Evolutionary conservation across 2,888 invertebrate species (phyloP).

Genomic region (Callosobruchus maculatus): DNA sequence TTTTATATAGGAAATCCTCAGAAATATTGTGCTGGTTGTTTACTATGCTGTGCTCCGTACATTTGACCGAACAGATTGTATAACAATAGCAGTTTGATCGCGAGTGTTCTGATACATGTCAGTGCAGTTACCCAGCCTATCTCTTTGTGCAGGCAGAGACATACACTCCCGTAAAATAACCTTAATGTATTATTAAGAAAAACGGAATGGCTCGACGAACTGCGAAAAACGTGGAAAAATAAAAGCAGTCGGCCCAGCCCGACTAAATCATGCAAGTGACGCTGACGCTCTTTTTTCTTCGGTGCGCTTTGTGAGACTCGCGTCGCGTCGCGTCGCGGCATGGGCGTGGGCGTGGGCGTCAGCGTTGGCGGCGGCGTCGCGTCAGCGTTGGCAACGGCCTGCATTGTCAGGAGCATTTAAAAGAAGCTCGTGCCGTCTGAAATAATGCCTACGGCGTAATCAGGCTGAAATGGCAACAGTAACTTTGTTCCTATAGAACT

Average conservation of each 20-base stretch:
- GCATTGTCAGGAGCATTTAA: neutral
- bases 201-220: neutral
- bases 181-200: neutral
- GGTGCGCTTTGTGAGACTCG: neutral
- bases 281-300: neutral
- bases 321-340: neutral
- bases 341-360: neutral
- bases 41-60: too few relatives aligned
- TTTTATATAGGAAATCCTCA: too few relatives aligned
- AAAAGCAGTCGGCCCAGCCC: neutral
- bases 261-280: neutral
- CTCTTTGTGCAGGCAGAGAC: neutral
- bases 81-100: too few relatives aligned
- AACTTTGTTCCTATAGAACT: neutral
- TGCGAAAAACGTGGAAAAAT: neutral
- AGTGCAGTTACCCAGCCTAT: neutral
- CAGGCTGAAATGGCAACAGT: neutral
- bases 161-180: neutral
- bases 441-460: neutral
- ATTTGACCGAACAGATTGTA: too few relatives aligned
- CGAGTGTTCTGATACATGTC: too few relatives aligned
- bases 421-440: neutral
- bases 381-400: neutral
- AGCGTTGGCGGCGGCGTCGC: neutral
- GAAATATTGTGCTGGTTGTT: too few relatives aligned